Base-by-base conservation (phyloP, 2,113 vertebrate species). In the Podocnemis expansa region DNA sequence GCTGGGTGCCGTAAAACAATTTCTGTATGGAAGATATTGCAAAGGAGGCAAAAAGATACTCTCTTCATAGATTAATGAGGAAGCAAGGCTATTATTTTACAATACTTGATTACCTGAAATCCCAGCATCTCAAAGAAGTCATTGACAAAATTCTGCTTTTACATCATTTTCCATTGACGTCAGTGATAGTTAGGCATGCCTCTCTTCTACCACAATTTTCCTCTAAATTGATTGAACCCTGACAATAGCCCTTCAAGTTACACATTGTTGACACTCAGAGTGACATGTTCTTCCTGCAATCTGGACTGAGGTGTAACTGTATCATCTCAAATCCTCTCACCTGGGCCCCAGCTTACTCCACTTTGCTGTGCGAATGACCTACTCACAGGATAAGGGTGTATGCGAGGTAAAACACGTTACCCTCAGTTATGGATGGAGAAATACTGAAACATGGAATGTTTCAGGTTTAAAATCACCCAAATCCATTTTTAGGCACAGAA, bases 1-100 rank as follows among this genome's bases (percentile, higher is more conserved):
- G 2, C 9, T 34, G 34, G 17, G n/a, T 22, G 19, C 34, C 10
- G 63, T 86, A 85, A 89, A 96, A 94, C 89, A 96, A 91, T 90
- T 93, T 70, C 55, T 38, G 75, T 52, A 93, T 80, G 38, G 4
- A 25, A 67, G 27, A 47, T 67, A 84, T n/a, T 1, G 1, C 82
- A 92, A 91, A 91, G 9, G 17, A 87, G 52, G 55, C 38, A 60
- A 88, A 81, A 38, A n/a, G 34, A 87, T 81, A 51, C 85, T 87
- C 14, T 93, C 22, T 83, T 29, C 54, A 22, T 49, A 19, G 75
- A 25, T 90, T 93, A 85, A 2, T 85, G 22, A 88, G 49, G 70
- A 94, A 96, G 87, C 12, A 1, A 93, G 58, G 84, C n/a, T 54
- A 70, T 31, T 75, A 82, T 54, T 87, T 91, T 78, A 10, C 8